These are phyloP conservation scores for Galeopterus variegatus DNA, from an alignment of 2,113 vertebrate genomes.

Conservation along the genomic window DNA sequence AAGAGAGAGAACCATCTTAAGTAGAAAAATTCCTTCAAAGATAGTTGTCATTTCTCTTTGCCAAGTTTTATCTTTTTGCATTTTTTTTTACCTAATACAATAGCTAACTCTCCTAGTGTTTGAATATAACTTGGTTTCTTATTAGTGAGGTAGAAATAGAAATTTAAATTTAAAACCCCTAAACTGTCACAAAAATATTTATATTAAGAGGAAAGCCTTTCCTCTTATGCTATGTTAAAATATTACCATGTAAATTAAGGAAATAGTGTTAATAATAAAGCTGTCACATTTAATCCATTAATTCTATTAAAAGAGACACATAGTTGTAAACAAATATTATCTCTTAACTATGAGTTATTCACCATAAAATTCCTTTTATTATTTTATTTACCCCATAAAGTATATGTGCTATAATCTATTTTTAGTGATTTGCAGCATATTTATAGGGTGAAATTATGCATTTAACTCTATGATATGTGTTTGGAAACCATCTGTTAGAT, in stretches of 20 bases:
- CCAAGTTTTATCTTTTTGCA: constrained; percentile 32
- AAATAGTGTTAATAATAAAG: constrained; percentile 3
- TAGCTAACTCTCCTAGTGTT: background rate
- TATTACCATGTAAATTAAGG: constrained; percentile 57
- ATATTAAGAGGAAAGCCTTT: background rate
- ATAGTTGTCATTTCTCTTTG: constrained; percentile 45
- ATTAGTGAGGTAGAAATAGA: constrained; percentile 8
- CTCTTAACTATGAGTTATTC: constrained; percentile 49
- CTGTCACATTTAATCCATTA: constrained; percentile 58
- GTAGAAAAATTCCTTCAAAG: constrained; percentile 20
- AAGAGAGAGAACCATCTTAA: background rate
- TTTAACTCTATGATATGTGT: constrained; percentile 77
- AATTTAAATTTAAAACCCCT: background rate
- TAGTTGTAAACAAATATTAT: constrained; percentile 61
- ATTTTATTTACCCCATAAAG: constrained; percentile 68
- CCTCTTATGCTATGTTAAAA: background rate
- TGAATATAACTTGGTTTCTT: constrained; percentile 48
- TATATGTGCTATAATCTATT: constrained; percentile 69
- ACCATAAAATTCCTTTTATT: constrained; percentile 67
- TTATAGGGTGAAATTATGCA: constrained; percentile 70
- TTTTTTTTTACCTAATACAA: constrained; percentile 13
- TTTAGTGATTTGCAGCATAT: constrained; percentile 70
- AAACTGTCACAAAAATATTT: constrained; percentile 54
- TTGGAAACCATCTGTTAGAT: constrained; percentile 85
- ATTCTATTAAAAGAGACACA: constrained; percentile 62